Conservation (phyloP, 1,140 invertebrate genomes). For the Plectrocnemia conspersa region DNA sequence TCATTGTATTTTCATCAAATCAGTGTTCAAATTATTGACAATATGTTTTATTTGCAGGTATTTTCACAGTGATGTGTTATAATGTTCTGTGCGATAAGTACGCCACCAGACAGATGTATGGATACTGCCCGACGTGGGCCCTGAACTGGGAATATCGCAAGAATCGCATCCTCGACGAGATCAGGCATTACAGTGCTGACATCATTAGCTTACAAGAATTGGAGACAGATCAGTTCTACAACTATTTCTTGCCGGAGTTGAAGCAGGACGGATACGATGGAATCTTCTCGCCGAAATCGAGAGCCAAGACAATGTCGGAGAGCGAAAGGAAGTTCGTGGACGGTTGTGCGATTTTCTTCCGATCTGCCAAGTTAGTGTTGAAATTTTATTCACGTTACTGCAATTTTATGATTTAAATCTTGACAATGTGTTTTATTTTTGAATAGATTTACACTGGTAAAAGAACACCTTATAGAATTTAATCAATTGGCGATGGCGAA, state of each 20-base stretch:
- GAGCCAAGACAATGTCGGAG: constrained; percentile 97
- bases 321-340: constrained; percentile 96
- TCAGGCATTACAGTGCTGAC: constrained; percentile 92
- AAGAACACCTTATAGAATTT: constrained; percentile 95
- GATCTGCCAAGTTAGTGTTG: constrained; percentile 81
- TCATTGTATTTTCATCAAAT: neutral
- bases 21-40: neutral
- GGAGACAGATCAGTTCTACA: constrained; percentile 98
- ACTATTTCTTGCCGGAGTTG: constrained; percentile 93
- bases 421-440: constrained; percentile 34
- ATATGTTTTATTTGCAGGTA: constrained; percentile 58
- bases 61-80: constrained; percentile 99
- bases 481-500: constrained; percentile 98
- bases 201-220: constrained; percentile 96
- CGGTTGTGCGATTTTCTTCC: constrained; percentile 98
- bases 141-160: constrained; percentile 97
- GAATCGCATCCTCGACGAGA: constrained; percentile 96
- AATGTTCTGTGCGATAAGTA: constrained; percentile 99
- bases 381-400: constrained; percentile 1
- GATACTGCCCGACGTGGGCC: constrained; percentile 96
- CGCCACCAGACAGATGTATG: constrained; percentile 95
- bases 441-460: constrained; percentile 91
- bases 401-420: constrained; percentile 5
- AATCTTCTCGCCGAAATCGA: constrained; percentile 98
- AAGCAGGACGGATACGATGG: constrained; percentile 92